A percentile compares a stretch with the other conserved stretches of the same genome.
These are phyloP conservation scores for Oscheius sp. DNA, from an alignment of 2,888 invertebrate genomes.

Conservation along the genomic window DNA sequence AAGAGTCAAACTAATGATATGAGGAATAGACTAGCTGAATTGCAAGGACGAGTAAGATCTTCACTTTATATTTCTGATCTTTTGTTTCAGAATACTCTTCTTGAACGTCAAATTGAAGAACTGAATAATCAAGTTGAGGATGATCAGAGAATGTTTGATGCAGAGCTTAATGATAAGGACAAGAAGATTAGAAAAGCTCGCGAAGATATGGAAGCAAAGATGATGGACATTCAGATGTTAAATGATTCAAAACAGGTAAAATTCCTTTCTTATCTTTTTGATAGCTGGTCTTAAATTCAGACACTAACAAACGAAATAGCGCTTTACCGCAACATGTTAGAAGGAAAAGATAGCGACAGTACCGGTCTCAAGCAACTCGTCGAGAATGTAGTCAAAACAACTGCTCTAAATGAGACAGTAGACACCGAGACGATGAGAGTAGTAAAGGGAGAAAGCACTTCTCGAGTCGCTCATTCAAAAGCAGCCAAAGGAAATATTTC, in stretches of 20 bases:
- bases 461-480: slow-evolving; percentile 73
- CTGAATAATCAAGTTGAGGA: slow-evolving; percentile 71
- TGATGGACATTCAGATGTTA: slow-evolving; percentile 66
- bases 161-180: slow-evolving; percentile 74
- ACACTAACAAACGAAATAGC: slow-evolving; percentile 74
- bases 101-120: slow-evolving; percentile 71
- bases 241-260: slow-evolving; percentile 48
- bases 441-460: slow-evolving; percentile 72
- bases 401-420: slow-evolving; percentile 56
- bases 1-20: slow-evolving; percentile 72
- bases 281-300: slow-evolving; percentile 41
- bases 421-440: slow-evolving; percentile 61
- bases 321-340: slow-evolving; percentile 74
- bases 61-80: neutral
- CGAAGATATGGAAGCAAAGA: slow-evolving; percentile 71
- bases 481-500: slow-evolving; percentile 73
- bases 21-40: slow-evolving; percentile 71
- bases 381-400: slow-evolving; percentile 64
- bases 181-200: slow-evolving; percentile 72
- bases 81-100: slow-evolving; percentile 70
- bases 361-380: slow-evolving; percentile 65
- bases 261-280: neutral
- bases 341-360: slow-evolving; percentile 73
- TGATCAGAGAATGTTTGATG: slow-evolving; percentile 72
- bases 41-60: slow-evolving; percentile 42